These are phyloP conservation scores for Setophaga kirtlandii DNA, from an alignment of 2,113 vertebrate species.

Conservation along the genomic window DNA sequence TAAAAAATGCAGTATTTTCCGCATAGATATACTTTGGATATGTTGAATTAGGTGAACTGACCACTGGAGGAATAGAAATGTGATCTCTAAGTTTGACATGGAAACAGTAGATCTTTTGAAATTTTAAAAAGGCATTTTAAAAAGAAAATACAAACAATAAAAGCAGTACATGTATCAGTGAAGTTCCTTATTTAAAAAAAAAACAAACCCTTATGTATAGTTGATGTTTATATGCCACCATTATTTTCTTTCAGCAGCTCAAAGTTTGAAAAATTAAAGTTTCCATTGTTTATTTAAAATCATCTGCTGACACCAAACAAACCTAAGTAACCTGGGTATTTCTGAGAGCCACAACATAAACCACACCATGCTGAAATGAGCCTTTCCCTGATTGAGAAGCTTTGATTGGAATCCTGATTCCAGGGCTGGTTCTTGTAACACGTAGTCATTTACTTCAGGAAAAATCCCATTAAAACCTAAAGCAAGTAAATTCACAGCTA, in stretches of 20 bases:
- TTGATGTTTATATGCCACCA: neutral
- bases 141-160: neutral
- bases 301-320: neutral
- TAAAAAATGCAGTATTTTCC: neutral
- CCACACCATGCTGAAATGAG: neutral
- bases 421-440: neutral
- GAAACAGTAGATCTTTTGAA: neutral
- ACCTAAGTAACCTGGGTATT: neutral
- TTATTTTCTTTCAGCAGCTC: neutral
- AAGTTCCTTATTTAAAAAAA: neutral
- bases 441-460: neutral
- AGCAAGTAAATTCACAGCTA: neutral
- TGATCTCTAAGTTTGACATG: neutral
- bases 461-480: neutral
- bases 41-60: neutral
- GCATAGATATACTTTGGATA: neutral
- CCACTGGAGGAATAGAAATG: neutral
- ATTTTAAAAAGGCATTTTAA: neutral
- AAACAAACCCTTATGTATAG: accelerated
- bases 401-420: neutral
- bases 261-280: neutral
- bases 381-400: neutral
- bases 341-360: neutral
- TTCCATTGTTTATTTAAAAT: neutral
- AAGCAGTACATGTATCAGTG: neutral